These are phyloP conservation scores for Antrozous pallidus DNA, from an alignment of 2,797 vertebrate genomes.

Conservation along the genomic window DNA sequence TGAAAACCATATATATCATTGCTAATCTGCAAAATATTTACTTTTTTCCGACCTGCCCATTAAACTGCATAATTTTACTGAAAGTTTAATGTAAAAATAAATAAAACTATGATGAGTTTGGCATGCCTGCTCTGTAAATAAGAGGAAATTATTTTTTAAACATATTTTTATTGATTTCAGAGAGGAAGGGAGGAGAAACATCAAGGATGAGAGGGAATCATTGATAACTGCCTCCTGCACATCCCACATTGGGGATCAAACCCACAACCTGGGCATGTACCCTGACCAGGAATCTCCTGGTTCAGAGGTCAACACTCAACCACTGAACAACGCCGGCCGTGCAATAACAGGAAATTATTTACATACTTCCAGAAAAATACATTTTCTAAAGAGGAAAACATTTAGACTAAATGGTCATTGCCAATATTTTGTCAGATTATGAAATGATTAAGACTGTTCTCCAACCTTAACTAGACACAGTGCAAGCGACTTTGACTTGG, in stretches of 20 bases:
- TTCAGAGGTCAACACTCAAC: too few species aligned
- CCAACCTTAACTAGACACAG: background rate
- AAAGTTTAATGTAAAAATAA: constrained; percentile 6
- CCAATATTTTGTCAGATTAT: background rate
- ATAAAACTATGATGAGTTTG: constrained; percentile 19
- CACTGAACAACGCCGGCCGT: too few species aligned
- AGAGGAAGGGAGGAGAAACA: too few species aligned
- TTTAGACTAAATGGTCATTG: background rate
- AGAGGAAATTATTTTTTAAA: background rate
- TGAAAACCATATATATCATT: background rate
- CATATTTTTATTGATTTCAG: too few species aligned
- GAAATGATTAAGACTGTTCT: constrained; percentile 3
- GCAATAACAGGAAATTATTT: background rate
- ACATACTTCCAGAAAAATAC: background rate
- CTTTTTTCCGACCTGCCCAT: background rate
- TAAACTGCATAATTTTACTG: background rate
- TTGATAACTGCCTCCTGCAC: too few species aligned
- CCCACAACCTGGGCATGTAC: too few species aligned
- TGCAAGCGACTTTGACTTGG: background rate
- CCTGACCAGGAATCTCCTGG: too few species aligned
- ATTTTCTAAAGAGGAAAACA: background rate
- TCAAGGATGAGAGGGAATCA: too few species aligned
- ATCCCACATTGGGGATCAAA: too few species aligned
- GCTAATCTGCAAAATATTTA: background rate
- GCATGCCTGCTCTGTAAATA: background rate